phyloP scores from a whole-genome alignment of 2,113 vertebrate species.

The Callopanchax toddi region DNA sequence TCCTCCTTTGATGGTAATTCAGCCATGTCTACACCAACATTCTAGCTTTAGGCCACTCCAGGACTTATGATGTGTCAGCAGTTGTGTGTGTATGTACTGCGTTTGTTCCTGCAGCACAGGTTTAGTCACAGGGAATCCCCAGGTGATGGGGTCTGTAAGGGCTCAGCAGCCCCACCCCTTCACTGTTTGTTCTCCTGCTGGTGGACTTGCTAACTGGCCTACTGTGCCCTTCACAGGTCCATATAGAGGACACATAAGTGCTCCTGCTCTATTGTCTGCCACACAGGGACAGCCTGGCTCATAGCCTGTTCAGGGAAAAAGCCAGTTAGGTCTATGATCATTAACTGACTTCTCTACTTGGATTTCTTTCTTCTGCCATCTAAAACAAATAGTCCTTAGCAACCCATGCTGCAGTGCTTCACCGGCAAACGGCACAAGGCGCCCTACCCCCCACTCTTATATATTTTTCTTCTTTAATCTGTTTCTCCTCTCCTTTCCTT shows the following conservation, averaged over 20 bases:
- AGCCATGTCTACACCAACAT: slow-evolving; percentile 35
- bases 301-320: slow-evolving; percentile 51
- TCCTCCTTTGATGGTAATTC: slow-evolving; percentile 43
- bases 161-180: slow-evolving; percentile 28
- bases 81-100: slow-evolving; percentile 41
- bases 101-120: slow-evolving; percentile 41
- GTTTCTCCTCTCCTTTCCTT: slow-evolving; percentile 63
- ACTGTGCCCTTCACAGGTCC: slow-evolving; percentile 61
- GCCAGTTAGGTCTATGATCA: slow-evolving; percentile 78
- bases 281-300: slow-evolving; percentile 50
- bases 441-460: slow-evolving; percentile 55
- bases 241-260: slow-evolving; percentile 48
- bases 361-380: slow-evolving; percentile 75
- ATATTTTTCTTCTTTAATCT: slow-evolving; percentile 59
- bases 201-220: slow-evolving; percentile 16
- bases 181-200: slow-evolving; percentile 35
- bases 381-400: slow-evolving; percentile 73
- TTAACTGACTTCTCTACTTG: slow-evolving; percentile 77
- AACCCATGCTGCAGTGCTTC: slow-evolving; percentile 49
- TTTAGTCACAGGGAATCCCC: slow-evolving; percentile 66
- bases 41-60: slow-evolving; percentile 40
- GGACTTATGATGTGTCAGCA: slow-evolving; percentile 63
- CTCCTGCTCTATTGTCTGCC: slow-evolving; percentile 28
- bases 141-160: slow-evolving; percentile 41
- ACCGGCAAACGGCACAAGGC: slow-evolving; percentile 35